Evolutionary conservation across 1,140 invertebrate genomes (phyloP).

Genomic region (Calliopsis andreniformis): DNA sequence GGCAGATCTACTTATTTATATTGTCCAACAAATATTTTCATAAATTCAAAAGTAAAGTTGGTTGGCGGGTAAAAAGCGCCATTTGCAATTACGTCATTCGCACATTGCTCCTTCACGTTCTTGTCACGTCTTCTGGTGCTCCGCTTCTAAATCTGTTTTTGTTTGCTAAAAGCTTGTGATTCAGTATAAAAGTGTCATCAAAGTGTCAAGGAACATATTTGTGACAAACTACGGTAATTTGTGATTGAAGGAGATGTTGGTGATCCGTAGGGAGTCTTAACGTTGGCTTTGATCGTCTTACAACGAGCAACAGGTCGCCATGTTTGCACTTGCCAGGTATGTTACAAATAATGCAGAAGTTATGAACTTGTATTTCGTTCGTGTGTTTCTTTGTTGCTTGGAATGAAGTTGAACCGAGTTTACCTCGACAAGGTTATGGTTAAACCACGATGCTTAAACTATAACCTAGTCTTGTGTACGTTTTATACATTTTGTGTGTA

Average conservation of each 20-base stretch:
- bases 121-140: no score
- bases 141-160: neutral
- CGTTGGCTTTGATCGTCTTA: slow-evolving; percentile 34
- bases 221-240: neutral
- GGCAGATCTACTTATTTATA: no score
- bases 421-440: neutral
- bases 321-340: slow-evolving; percentile 21
- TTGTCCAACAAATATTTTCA: no score
- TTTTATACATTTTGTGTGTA: neutral
- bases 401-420: neutral
- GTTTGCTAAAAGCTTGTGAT: neutral
- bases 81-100: no score
- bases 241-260: neutral
- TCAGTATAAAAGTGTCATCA: no score
- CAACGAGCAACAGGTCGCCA: slow-evolving; percentile 45
- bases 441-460: neutral
- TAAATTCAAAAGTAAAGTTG: no score
- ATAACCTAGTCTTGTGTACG: neutral
- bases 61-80: no score
- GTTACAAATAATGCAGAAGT: slow-evolving; percentile 40
- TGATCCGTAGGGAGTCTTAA: slow-evolving; percentile 2
- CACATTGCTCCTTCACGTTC: no score
- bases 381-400: neutral
- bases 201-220: neutral
- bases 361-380: slow-evolving; percentile 3